These are phyloP conservation scores for Nipponia nippon DNA, from an alignment of 2,113 vertebrate species.

Conservation along the genomic window DNA sequence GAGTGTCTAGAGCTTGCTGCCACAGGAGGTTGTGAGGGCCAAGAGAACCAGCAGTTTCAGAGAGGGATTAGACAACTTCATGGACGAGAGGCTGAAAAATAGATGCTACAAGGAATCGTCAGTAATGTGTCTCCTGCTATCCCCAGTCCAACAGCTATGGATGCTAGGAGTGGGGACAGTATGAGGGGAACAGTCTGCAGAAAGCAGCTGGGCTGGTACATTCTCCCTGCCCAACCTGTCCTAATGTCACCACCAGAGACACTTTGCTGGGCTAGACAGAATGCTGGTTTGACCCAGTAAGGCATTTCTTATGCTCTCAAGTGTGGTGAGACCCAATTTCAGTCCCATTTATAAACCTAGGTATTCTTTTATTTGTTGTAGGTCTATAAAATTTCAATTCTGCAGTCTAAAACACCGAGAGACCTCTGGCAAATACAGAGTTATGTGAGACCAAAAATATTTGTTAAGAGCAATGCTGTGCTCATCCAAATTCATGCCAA, in stretches of 20 bases:
- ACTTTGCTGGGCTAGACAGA: not conserved
- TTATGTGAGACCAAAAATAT: not conserved
- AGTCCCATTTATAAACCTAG: not conserved
- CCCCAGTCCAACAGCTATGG: not conserved
- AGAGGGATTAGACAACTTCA: not conserved
- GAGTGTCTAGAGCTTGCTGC: not conserved
- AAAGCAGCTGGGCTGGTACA: not conserved
- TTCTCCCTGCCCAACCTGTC: not conserved
- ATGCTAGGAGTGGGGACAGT: not conserved
- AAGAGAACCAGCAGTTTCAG: not conserved
- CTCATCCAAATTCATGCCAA: not conserved
- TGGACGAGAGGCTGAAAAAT: not conserved
- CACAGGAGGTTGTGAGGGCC: not conserved
- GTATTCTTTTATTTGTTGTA: not conserved
- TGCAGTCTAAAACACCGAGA: not conserved
- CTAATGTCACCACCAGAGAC: not conserved
- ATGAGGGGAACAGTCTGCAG: not conserved
- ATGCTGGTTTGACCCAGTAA: not conserved
- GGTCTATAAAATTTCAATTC: not conserved
- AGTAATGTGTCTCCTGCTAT: not conserved
- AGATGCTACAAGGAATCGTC: not conserved
- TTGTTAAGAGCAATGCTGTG: not conserved
- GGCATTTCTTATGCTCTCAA: not conserved
- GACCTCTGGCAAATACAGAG: not conserved
- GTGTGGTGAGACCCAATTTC: not conserved